Base-by-base conservation (phyloP, 2,888 invertebrate genomes). In the Cylloceria caligata region DNA sequence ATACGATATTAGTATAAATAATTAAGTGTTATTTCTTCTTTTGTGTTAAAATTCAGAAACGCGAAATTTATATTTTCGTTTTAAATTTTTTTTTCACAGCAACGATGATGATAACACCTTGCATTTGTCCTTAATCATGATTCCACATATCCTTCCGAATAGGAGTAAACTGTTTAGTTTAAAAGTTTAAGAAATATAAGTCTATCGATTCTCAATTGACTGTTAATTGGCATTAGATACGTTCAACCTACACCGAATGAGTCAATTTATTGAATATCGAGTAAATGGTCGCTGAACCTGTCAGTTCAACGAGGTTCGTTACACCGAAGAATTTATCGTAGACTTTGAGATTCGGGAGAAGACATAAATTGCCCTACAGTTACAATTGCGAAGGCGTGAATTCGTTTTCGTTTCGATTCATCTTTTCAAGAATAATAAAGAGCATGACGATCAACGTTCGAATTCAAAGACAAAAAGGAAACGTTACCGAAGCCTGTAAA, bases 361-460 rank as follows among this genome's bases (percentile, higher is more conserved):
- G 36, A 16, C 64, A 64, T 74, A 74, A 64, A 74, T 64, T 39
- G 3, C 30, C 39, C 21, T 27, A 36, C 64, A 49, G 62, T 64
- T 62, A 73, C 62, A 73, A 47, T 36, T 45, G 73, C 49, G 39
- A 64, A 57, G 24, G 30, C 30, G 42, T 45, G 62, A 64, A 19
- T 74, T 30, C 39, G 55, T 30, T 55, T 74, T 52, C 52, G 64
- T 19, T n/a, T 65, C 65, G 65, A 74, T 74, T 55, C 64, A 74
- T 74, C 74, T 55, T 74, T 74, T 47, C 52, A 74, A 65, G 34
- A 74, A 74, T 65, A 74, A 74, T 65, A 74, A 52, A 65, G 49
- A 24, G 0, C 5, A 16, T 24, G 36, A 27, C 19, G 36, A 36
- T 34, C n/a, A 60, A 34, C 45, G 47, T 27, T 13, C 16, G 4